Percentiles rank a stretch among this genome's conserved stretches.
Evolutionary conservation across 1,140 invertebrate species (phyloP).

Genomic region (Cyclargus thomasi): DNA sequence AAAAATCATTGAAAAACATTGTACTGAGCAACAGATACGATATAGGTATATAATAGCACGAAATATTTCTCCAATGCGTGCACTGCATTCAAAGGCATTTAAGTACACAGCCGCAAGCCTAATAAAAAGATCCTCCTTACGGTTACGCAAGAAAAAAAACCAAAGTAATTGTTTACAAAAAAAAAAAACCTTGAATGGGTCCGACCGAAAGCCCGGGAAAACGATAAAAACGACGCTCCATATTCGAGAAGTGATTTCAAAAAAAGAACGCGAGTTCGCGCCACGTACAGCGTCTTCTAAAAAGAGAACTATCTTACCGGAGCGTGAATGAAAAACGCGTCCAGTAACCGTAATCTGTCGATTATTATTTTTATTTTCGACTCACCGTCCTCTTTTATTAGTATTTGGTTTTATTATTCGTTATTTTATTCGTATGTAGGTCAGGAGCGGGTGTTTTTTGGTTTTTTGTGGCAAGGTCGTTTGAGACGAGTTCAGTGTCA

Average conservation of each 20-base stretch:
- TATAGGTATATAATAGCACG: no score
- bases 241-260: conserved; percentile 74
- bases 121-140: conserved; percentile 30
- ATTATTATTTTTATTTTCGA: conserved; percentile 69
- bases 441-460: conserved; percentile 54
- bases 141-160: conserved; percentile 50
- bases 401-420: conserved; percentile 66
- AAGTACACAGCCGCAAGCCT: conserved; percentile 16
- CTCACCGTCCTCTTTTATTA: conserved; percentile 50
- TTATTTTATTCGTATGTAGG: conserved; percentile 68
- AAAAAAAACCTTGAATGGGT: conserved; percentile 60
- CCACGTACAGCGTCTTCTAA: conserved; percentile 65
- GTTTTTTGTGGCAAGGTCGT: conserved; percentile 59
- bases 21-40: no score
- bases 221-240: conserved; percentile 70
- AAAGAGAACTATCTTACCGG: conserved; percentile 66
- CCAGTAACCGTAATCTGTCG: conserved; percentile 64
- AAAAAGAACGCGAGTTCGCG: conserved; percentile 51
- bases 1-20: no score
- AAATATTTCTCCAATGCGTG: neutral
- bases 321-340: conserved; percentile 71
- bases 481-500: conserved; percentile 16
- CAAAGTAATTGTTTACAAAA: conserved; percentile 59
- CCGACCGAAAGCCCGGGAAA: conserved; percentile 49
- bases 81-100: neutral